A percentile compares a stretch with the other conserved stretches of the same genome.
Conservation (phyloP, 2,113 vertebrate species). For the Onychostruthus taczanowskii region DNA sequence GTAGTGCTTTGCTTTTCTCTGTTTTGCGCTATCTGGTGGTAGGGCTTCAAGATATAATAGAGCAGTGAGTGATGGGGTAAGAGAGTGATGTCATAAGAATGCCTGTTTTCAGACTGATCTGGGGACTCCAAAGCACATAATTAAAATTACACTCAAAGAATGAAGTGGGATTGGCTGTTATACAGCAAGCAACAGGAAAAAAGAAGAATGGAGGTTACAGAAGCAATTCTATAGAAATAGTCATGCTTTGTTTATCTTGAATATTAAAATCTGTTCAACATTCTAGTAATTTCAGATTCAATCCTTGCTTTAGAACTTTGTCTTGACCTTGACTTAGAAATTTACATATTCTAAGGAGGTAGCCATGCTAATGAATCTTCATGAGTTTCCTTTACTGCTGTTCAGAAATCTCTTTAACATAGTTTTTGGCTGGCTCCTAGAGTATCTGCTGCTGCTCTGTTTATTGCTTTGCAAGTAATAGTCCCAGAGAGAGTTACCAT, state of each 20-base stretch:
- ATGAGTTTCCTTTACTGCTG: neutral
- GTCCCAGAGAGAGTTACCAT: neutral
- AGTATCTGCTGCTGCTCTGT: neutral
- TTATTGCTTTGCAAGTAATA: neutral
- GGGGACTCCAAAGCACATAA: neutral
- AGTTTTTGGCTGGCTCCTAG: neutral
- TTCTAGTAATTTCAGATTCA: neutral
- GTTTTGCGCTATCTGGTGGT: neutral
- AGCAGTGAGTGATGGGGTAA: neutral
- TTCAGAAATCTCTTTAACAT: neutral
- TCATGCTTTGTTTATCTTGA: neutral
- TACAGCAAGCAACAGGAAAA: neutral
- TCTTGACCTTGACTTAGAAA: neutral
- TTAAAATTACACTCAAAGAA: neutral
- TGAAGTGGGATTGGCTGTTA: neutral
- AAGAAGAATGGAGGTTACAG: neutral
- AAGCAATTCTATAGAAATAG: neutral
- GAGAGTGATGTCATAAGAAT: neutral
- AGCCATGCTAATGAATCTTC: neutral
- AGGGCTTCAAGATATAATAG: neutral
- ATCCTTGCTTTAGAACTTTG: neutral
- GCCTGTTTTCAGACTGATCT: neutral
- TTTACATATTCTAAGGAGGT: neutral
- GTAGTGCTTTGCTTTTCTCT: neutral
- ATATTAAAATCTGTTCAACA: neutral